phyloP scores from a whole-genome alignment of 2,797 vertebrate species.

The Coccyzus lansbergi region DNA sequence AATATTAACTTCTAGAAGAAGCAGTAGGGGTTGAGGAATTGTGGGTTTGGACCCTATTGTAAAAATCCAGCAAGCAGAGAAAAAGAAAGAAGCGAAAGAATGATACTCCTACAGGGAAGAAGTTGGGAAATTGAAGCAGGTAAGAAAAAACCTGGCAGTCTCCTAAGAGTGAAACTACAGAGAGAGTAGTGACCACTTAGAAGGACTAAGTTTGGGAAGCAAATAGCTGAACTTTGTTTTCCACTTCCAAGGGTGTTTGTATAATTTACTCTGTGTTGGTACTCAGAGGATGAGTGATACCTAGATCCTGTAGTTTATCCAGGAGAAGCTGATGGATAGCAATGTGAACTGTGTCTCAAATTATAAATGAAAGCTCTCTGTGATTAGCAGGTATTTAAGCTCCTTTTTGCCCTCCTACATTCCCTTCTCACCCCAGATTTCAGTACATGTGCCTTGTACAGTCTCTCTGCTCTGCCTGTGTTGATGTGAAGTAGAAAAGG shows the following conservation, averaged over 20 bases:
- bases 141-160: not conserved
- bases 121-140: not conserved
- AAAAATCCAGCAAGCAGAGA: not conserved
- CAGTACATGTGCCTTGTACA: not conserved
- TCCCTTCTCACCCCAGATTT: not conserved
- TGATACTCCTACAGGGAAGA: not conserved
- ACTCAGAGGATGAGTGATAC: not conserved
- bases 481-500: constrained; percentile 1
- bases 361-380: not conserved
- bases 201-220: not conserved
- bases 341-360: not conserved
- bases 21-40: not conserved
- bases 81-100: not conserved
- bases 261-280: not conserved
- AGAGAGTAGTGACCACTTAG: not conserved
- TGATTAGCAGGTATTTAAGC: not conserved
- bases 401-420: not conserved
- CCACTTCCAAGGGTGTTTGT: not conserved
- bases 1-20: not conserved
- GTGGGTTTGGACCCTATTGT: not conserved
- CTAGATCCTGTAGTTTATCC: not conserved
- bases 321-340: not conserved
- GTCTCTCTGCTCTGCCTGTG: not conserved
- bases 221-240: not conserved
- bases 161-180: not conserved